Conservation (phyloP, 2,113 vertebrate genomes). For the Passerina amoena region DNA sequence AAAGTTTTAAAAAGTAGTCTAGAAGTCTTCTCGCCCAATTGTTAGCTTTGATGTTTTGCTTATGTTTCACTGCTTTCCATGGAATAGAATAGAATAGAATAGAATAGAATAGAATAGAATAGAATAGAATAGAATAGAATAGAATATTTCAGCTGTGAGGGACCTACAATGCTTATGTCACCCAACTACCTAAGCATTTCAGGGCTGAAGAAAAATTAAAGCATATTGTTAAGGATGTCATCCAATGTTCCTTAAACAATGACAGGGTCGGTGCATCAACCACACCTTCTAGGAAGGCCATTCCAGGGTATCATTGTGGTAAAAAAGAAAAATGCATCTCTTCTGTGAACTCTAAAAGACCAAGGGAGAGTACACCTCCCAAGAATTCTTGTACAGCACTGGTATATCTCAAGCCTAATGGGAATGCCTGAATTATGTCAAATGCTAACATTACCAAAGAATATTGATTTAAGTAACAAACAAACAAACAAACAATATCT, state of each 20-base stretch:
- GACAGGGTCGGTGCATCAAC: neutral
- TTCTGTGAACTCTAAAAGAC: neutral
- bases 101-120: accelerated
- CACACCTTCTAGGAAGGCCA: neutral
- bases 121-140: too few species aligned
- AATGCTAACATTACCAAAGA: neutral
- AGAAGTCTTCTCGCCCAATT: neutral
- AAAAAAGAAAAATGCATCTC: neutral
- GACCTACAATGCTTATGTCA: accelerated
- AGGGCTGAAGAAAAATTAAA: neutral
- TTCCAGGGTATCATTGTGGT: neutral
- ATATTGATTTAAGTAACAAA: neutral
- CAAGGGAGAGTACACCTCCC: neutral
- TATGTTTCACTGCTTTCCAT: neutral
- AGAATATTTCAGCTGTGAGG: neutral
- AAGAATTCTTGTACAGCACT: neutral
- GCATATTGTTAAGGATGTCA: neutral
- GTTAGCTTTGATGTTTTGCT: neutral
- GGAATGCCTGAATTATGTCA: neutral
- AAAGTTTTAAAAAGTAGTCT: neutral
- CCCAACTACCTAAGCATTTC: neutral
- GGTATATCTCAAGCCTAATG: neutral
- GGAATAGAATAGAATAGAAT: neutral
- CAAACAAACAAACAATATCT: neutral
- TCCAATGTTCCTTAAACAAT: neutral